Base-by-base conservation (phyloP, 2,797 vertebrate genomes). In the Pipistrellus pygmaeus region DNA sequence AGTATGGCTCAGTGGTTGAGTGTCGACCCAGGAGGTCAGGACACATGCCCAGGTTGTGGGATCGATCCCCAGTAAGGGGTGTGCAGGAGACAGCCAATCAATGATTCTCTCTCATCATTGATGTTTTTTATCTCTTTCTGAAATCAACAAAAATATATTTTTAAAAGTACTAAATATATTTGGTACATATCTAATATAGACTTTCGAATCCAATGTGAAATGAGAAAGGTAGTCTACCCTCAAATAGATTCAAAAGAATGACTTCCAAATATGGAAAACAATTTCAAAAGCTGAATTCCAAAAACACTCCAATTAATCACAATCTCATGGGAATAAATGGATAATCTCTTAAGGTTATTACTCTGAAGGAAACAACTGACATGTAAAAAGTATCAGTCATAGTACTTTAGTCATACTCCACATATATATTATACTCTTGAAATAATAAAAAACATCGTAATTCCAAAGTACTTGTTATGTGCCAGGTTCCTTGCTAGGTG, bases 231-330 rank as follows among this genome's bases (percentile, higher is more conserved):
- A 93, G 30, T 85, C 38, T 27, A 95, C 21, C 25, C 73, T 93
- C 71, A 51, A 81, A 57, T 27, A 73, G 1, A 93, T 90, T 93
- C 27, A 78, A 71, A 95, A 77, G 14, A 93, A 85, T 62, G 6
- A 76, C 38, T 17, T 85, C 32, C 46, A 90, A 84, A 76, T 89
- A 95, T 12, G 48, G 21, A 88, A 93, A 66, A 75, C 8, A 89
- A 51, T 85, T 94, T 62, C 53, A 87, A 95, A 95, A 76, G 25
- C 6, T 88, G 53, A 95, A 35, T 78, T 94, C 10, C 20, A 71
- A 95, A 88, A 94, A 80, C 72, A 38, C 9, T 93, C 35, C 23
- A 89, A 86, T 72, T 35, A 72, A 85, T 78, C 41, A 75, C 41
- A 84, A 13, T 68, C 94, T 90, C 38, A 71, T 41, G 8, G n/a